Conservation (phyloP, 2,888 invertebrate genomes). For the Agrotis exclamationis region DNA sequence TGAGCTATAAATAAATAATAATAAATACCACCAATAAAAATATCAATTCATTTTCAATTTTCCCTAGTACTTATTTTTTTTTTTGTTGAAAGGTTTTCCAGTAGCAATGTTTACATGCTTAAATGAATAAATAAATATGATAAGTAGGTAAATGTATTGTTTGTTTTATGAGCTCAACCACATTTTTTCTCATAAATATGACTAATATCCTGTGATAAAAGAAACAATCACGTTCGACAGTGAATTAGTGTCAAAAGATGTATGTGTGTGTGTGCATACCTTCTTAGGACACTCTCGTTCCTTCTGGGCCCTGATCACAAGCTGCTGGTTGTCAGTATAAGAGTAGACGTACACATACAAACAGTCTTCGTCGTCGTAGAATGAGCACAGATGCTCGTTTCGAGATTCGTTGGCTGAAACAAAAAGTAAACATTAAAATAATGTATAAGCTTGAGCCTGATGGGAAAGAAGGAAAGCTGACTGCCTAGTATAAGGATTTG, state of each 20-base stretch:
- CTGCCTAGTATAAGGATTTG: no score
- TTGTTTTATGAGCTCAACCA: not conserved
- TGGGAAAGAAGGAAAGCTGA: no score
- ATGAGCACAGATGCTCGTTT: conserved; percentile 95
- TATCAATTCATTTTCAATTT: not conserved
- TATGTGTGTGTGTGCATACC: conserved; percentile 85
- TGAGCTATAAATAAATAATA: not conserved
- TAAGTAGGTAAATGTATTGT: not conserved
- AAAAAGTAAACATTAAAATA: conserved; percentile 34
- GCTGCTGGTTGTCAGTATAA: conserved; percentile 93
- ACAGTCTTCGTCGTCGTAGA: conserved; percentile 97
- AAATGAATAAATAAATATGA: not conserved
- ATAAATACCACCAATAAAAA: no score
- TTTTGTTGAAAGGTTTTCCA: not conserved
- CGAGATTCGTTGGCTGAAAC: conserved; percentile 93
- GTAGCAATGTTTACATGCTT: conserved; percentile 1
- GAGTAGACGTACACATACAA: conserved; percentile 97
- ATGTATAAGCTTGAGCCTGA: not conserved
- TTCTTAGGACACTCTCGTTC: conserved; percentile 96
- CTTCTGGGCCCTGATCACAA: conserved; percentile 95
- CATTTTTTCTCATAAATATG: conserved; percentile 12
- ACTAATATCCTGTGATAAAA: conserved; percentile 31
- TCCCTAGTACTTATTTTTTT: not conserved
- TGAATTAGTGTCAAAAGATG: conserved; percentile 7
- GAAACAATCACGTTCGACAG: not conserved